Conservation (phyloP, 2,797 vertebrate genomes). For the Pempheris klunzingeri region DNA sequence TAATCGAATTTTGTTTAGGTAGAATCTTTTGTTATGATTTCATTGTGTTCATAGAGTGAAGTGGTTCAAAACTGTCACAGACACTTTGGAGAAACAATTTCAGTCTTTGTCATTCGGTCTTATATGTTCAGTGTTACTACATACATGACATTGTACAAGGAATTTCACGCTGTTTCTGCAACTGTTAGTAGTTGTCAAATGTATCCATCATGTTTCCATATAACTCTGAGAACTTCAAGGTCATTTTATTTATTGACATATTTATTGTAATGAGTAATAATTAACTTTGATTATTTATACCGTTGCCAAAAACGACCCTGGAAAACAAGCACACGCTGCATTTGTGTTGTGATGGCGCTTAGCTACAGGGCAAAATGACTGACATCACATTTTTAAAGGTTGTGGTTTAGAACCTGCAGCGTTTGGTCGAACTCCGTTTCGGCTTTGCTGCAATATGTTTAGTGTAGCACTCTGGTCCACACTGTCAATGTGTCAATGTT, state of each 20-base stretch:
- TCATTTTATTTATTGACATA: slow-evolving; percentile 86
- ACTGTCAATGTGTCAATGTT: slow-evolving; percentile 21
- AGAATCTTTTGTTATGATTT: neutral
- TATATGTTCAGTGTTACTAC: slow-evolving; percentile 62
- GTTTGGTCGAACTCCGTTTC: slow-evolving; percentile 21
- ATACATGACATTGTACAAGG: slow-evolving; percentile 37
- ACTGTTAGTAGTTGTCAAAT: slow-evolving; percentile 21
- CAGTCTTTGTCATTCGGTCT: slow-evolving; percentile 8
- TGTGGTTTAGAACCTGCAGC: slow-evolving; percentile 14
- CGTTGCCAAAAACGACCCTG: slow-evolving; percentile 61
- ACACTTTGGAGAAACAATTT: slow-evolving; percentile 8
- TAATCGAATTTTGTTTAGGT: slow-evolving; percentile 27
- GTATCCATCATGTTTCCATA: slow-evolving; percentile 49
- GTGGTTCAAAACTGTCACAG: slow-evolving; percentile 11
- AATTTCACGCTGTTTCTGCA: slow-evolving; percentile 55
- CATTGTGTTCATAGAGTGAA: slow-evolving; percentile 22
- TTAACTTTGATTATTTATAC: slow-evolving; percentile 83
- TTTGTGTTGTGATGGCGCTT: slow-evolving; percentile 28
- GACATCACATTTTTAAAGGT: slow-evolving; percentile 48
- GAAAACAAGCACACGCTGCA: slow-evolving; percentile 6
- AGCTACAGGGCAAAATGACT: slow-evolving; percentile 56
- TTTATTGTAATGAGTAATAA: slow-evolving; percentile 84
- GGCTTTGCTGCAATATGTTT: neutral
- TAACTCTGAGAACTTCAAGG: slow-evolving; percentile 54
- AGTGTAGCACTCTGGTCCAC: slow-evolving; percentile 26